Evolutionary conservation across 2,113 vertebrate genomes (phyloP).

Genomic region (Rhizomys pruinosus): DNA sequence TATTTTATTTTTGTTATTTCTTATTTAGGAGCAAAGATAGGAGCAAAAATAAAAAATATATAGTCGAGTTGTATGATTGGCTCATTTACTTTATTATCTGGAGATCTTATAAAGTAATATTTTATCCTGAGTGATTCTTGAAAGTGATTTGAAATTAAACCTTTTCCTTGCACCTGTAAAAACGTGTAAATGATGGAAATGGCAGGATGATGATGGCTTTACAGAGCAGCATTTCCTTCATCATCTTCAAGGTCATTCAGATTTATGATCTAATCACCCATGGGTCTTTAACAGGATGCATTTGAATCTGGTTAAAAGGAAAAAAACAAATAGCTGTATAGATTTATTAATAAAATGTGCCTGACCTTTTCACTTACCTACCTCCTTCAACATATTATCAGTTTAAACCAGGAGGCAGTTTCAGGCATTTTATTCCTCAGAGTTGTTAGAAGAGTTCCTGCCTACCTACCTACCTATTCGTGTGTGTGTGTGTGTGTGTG

Average conservation of each 20-base stretch:
- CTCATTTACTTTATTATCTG: slow-evolving; percentile 65
- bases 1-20: not conserved
- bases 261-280: slow-evolving; percentile 94
- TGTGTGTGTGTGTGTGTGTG: slow-evolving; percentile 76
- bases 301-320: slow-evolving; percentile 93
- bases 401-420: slow-evolving; percentile 68
- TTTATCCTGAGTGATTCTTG: slow-evolving; percentile 74
- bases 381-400: slow-evolving; percentile 78
- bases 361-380: slow-evolving; percentile 90
- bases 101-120: slow-evolving; percentile 72
- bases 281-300: slow-evolving; percentile 91
- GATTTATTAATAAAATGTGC: slow-evolving; percentile 90
- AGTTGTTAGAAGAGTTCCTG: slow-evolving; percentile 58
- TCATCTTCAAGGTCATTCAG: slow-evolving; percentile 94
- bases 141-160: slow-evolving; percentile 85
- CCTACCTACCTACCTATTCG: slow-evolving; percentile 64
- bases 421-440: slow-evolving; percentile 63
- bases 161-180: slow-evolving; percentile 89
- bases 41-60: slow-evolving; percentile 40
- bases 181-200: slow-evolving; percentile 91
- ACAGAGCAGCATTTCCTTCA: slow-evolving; percentile 93
- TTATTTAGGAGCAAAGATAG: slow-evolving; percentile 56
- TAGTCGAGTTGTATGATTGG: slow-evolving; percentile 68
- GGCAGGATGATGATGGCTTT: slow-evolving; percentile 95
- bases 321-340: slow-evolving; percentile 86